Evolutionary conservation across 1,140 invertebrate species (phyloP), one percentile per base, ranked within the genome.

Genomic region (Apis florea): DNA sequence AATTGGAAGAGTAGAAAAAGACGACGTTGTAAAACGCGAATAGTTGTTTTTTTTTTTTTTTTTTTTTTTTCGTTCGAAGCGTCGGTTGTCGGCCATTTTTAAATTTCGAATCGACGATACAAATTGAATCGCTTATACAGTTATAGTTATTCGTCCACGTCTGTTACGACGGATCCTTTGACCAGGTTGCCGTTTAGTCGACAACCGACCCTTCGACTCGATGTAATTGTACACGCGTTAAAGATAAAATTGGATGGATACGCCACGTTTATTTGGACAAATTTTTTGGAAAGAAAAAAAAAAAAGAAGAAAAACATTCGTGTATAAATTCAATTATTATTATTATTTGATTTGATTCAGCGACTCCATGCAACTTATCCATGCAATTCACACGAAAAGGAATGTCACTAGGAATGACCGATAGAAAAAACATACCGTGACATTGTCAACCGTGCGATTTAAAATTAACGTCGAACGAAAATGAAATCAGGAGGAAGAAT

Each of bases 1-100:
- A 89, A 89, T 78, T 89, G 88, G 85, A 89, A 89, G 88, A 89
- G 87, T 89, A 88, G 61, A 89, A 89, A 89, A 86, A 40, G 31
- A 73, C 59, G 74, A 85, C 40, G 24, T 1, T 24, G 15, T 68
- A 72, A 51, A 74, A 80, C 49, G 31, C 10, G n/a, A 24, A 58
- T 13, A 13, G 17, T n/a, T 49, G 31, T 40, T 6, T n/a, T n/a
- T n/a, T n/a, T n/a, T n/a, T n/a, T n/a, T n/a, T n/a, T n/a, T n/a
- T n/a, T n/a, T n/a, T n/a, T n/a, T n/a, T n/a, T n/a, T 26, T 24
- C 12, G 40, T 13, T 40, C 6, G 26, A 26, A 51, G n/a, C n/a
- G 66, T 58, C 66, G 75, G 12, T 15, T 58, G 63, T 40, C 31
- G 31, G 6, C 31, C 31, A 40, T 54, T 54, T n/a, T 54, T 54